Evolutionary conservation across 2,797 vertebrate species (phyloP), one percentile per base, ranked within the genome.

Genomic region (Clarias pachynema): DNA sequence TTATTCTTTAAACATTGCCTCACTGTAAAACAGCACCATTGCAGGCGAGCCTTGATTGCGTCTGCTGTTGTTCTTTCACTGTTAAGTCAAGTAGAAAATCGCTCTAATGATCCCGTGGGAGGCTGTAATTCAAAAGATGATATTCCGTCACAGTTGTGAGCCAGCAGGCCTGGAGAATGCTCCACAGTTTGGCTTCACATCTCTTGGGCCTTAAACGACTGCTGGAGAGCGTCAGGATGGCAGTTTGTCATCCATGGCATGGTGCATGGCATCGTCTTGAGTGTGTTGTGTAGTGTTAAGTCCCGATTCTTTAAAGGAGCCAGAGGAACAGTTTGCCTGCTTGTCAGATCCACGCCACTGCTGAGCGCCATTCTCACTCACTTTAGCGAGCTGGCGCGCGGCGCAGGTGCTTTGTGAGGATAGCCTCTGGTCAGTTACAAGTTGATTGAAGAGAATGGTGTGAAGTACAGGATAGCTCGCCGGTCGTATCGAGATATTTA

Each of bases 321-420:
- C 73, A 79, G 31, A 84, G 49, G 49, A 68, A 79, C 66, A 70
- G 24, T 80, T 44, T 31, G 66, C 77, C 57, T 62, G 37, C 60
- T 85, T 81, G 37, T 81, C 62, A 34, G 62, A 81, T 82, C 73
- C 65, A 66, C 72, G 68, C 70, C 62, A 59, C 62, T 49, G 49
- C 70, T 81, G 79, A 81, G 84, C 53, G 24, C 60, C 37, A 26
- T 80, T 80, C 79, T 66, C 79, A 80, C 79, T 80, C 79, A 66
- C 18, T 80, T 66, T 49, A 79, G 78, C 78, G 16, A 49, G 78
- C 78, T 79, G 60, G 69, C 57, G 37, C 78, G 10, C 16, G 5
- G 22, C 16, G n/a, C 5, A 65, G 18, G 65, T 26, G 56, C 78
- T 65, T 70, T 16, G 44, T 22, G 65, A 69, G 37, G 34, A 57